Evolutionary conservation across 1,140 invertebrate species (phyloP), one percentile per base, ranked within the genome.

Genomic region (Drosophila subobscura): DNA sequence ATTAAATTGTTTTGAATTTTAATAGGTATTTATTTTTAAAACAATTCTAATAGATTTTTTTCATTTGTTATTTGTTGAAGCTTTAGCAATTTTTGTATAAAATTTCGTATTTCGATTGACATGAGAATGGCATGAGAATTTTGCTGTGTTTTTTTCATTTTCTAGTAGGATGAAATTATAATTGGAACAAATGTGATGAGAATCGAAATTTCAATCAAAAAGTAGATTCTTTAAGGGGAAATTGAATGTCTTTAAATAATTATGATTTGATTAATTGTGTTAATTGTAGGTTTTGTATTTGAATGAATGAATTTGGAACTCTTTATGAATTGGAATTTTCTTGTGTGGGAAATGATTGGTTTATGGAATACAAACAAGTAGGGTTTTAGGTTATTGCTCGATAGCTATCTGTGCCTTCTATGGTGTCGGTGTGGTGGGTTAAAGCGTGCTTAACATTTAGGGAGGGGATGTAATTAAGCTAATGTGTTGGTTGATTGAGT

Each of bases 51-150:
- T 53, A 53, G 22, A 37, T 40, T 22, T 53, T 42, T 51, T 57
- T 72, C 46, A 25, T 55, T 63, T 61, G 22, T 78, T 49, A 65
- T 59, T 72, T 67, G 40, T 58, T 59, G 51, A 80, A 80, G 77
- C 78, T 63, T 56, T 80, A 46, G 58, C 55, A 79, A 44, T 60
- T 74, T 79, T 45, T 51, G 53, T 78, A 72, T 49, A 72, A 41
- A 56, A 77, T 68, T 61, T 72, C 56, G 65, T 75, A 51, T 60
- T 47, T 74, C 72, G 71, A 57, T 65, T 78, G 68, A 78, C 51
- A 79, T 78, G 77, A 56, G 52, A 83, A 76, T 78, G 79, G 79
- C 79, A 83, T 83, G 79, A 83, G 79, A 83, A 83, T 83, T 83
- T 83, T 70, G 79, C 79, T 80, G 72, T 72, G 71, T 79, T 57